phyloP scores from a whole-genome alignment of 1,140 invertebrate species.

The Phthorimaea operculella region DNA sequence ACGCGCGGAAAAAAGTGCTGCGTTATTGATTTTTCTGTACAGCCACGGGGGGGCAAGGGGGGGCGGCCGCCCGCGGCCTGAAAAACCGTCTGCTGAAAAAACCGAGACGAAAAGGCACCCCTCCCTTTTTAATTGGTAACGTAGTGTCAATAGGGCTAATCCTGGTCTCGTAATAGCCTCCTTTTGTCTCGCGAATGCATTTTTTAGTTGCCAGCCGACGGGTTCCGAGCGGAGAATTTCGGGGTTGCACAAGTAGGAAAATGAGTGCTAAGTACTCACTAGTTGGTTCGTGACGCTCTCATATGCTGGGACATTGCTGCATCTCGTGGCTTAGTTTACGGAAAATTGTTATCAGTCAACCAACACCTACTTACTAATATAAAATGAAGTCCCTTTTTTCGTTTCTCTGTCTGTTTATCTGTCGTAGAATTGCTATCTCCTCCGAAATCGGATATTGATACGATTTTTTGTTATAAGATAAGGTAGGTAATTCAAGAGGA shows the following conservation, averaged over 20 bases:
- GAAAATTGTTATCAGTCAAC: no score
- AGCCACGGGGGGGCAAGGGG: conserved; percentile 34
- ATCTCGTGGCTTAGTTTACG: no score
- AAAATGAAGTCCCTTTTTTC: no score
- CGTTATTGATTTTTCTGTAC: conserved; percentile 66
- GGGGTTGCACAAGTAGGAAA: conserved; percentile 3
- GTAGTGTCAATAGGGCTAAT: conserved; percentile 68
- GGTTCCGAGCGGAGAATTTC: conserved; percentile 29
- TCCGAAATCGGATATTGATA: no score
- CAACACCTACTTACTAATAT: no score
- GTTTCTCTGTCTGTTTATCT: no score
- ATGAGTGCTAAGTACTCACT: no score
- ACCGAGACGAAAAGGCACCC: conserved; percentile 66
- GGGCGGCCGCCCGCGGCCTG: conserved; percentile 52
- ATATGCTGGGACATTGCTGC: no score
- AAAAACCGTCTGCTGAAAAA: conserved; percentile 66
- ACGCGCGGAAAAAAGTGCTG: conserved; percentile 66
- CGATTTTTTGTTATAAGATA: no score
- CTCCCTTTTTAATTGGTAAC: conserved; percentile 67
- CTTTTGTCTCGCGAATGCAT: conserved; percentile 63
- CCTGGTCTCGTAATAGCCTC: conserved; percentile 57
- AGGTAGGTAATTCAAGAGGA: no score
- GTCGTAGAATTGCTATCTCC: no score
- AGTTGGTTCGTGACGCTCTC: no score
- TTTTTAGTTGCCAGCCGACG: conserved; percentile 57